A percentile compares a stretch with the other conserved stretches of the same genome.
These are phyloP conservation scores for Myripristis jacobus DNA, from an alignment of 2,797 vertebrate species.

Conservation along the genomic window DNA sequence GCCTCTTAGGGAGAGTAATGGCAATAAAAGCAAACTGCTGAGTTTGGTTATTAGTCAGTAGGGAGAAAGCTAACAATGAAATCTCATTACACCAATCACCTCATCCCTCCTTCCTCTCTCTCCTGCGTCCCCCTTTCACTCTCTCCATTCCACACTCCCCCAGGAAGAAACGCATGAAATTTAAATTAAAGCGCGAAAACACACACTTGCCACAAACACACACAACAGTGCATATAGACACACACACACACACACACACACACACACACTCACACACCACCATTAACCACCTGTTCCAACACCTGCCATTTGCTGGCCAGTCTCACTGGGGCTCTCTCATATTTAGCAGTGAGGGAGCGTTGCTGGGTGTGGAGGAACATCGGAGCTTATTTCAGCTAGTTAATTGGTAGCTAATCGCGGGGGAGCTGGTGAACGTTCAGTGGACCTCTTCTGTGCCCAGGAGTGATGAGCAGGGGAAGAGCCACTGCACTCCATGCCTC, in stretches of 20 bases:
- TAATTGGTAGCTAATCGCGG: slow-evolving; percentile 68
- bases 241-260: neutral
- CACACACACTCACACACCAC: slow-evolving; percentile 1
- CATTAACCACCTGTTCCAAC: slow-evolving; percentile 59
- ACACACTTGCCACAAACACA: neutral
- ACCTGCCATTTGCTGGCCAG: slow-evolving; percentile 51
- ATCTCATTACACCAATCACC: slow-evolving; percentile 52
- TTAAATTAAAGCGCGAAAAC: slow-evolving; percentile 33
- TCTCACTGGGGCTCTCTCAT: slow-evolving; percentile 1
- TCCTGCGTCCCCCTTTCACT: neutral
- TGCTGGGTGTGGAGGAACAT: slow-evolving; percentile 31
- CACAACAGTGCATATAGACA: too few species aligned
- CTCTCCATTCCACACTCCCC: slow-evolving; percentile 32
- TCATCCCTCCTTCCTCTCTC: slow-evolving; percentile 33
- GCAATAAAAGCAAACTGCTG: slow-evolving; percentile 61
- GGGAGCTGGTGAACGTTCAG: slow-evolving; percentile 52
- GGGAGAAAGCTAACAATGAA: slow-evolving; percentile 57
- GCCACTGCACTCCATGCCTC: slow-evolving; percentile 40
- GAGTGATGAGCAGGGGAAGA: slow-evolving; percentile 55
- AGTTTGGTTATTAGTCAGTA: slow-evolving; percentile 54
- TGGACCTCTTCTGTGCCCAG: slow-evolving; percentile 32
- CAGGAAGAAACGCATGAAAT: slow-evolving; percentile 41
- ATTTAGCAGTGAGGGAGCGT: slow-evolving; percentile 33
- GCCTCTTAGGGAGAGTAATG: slow-evolving; percentile 31
- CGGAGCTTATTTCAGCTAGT: slow-evolving; percentile 56